Conservation (phyloP, 2,797 vertebrate genomes). For the Iguana delicatissima region DNA sequence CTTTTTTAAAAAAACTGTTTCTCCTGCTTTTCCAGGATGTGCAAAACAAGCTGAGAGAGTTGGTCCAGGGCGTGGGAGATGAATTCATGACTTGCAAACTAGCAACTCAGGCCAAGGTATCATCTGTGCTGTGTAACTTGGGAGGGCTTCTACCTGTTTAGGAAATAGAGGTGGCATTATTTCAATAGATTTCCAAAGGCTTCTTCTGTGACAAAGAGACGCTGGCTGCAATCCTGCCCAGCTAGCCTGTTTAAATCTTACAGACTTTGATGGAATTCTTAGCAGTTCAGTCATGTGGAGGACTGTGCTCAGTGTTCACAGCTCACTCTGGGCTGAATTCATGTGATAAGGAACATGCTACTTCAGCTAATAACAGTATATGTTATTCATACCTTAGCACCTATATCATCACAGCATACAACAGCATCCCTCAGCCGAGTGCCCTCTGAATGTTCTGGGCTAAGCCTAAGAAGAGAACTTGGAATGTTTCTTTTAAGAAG, state of each 20-base stretch:
- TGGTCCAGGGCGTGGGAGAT: slow-evolving; percentile 90
- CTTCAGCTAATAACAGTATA: background rate
- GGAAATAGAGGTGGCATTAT: background rate
- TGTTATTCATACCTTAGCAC: background rate
- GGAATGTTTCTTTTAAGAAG: no score
- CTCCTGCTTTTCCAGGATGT: slow-evolving; percentile 85
- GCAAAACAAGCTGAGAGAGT: slow-evolving; percentile 91
- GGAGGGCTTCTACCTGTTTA: background rate
- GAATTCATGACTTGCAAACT: slow-evolving; percentile 93
- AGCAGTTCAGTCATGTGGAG: background rate
- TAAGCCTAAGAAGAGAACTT: no score
- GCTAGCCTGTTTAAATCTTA: background rate
- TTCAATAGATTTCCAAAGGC: background rate
- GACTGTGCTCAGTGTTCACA: no score
- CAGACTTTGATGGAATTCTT: background rate
- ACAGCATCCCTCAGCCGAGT: background rate
- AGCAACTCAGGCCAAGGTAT: slow-evolving; percentile 93
- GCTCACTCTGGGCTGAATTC: background rate
- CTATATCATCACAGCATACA: background rate
- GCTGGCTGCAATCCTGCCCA: background rate
- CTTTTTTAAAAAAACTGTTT: background rate
- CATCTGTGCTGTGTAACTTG: background rate
- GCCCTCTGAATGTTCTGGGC: background rate
- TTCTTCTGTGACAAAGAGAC: background rate
- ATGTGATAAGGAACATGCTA: background rate